Evolutionary conservation across 2,113 vertebrate genomes (phyloP).

Genomic region (Lates calcarifer): DNA sequence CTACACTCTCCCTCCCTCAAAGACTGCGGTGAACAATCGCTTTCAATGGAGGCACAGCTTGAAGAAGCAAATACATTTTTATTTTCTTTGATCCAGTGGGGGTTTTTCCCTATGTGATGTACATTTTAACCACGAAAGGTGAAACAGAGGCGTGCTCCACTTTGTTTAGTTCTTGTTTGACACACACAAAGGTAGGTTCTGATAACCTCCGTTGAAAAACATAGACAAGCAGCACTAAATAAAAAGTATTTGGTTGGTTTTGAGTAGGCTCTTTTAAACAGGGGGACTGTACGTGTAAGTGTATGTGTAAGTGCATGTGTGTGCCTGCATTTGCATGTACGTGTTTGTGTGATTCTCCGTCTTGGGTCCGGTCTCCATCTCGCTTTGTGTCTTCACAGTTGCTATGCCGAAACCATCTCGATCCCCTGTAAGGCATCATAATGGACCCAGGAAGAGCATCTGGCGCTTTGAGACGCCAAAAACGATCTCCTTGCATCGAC

Average conservation of each 20-base stretch:
- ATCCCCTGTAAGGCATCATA: slow-evolving; percentile 84
- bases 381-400: slow-evolving; percentile 84
- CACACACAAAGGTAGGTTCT: background rate
- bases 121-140: slow-evolving; percentile 4
- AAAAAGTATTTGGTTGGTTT: slow-evolving; percentile 2
- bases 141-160: slow-evolving; percentile 10
- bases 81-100: background rate
- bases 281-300: slow-evolving; percentile 1
- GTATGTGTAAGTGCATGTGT: slow-evolving; percentile 12
- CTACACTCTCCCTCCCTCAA: slow-evolving; percentile 63
- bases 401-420: slow-evolving; percentile 78
- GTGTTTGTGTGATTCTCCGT: slow-evolving; percentile 37
- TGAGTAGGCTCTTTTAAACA: background rate
- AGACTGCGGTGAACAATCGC: slow-evolving; percentile 43
- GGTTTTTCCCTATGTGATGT: background rate
- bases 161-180: slow-evolving; percentile 3
- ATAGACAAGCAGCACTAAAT: background rate
- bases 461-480: slow-evolving; percentile 80
- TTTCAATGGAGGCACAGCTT: slow-evolving; percentile 34
- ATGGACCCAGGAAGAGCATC: slow-evolving; percentile 90
- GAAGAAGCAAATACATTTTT: slow-evolving; percentile 41
- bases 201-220: slow-evolving; percentile 7
- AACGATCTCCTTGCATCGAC: slow-evolving; percentile 63
- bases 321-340: slow-evolving; percentile 55
- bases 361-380: slow-evolving; percentile 70